Percentiles rank a stretch among this genome's conserved stretches.
These are phyloP conservation scores for Mirounga angustirostris DNA, from an alignment of 2,113 vertebrate genomes.

Conservation along the genomic window DNA sequence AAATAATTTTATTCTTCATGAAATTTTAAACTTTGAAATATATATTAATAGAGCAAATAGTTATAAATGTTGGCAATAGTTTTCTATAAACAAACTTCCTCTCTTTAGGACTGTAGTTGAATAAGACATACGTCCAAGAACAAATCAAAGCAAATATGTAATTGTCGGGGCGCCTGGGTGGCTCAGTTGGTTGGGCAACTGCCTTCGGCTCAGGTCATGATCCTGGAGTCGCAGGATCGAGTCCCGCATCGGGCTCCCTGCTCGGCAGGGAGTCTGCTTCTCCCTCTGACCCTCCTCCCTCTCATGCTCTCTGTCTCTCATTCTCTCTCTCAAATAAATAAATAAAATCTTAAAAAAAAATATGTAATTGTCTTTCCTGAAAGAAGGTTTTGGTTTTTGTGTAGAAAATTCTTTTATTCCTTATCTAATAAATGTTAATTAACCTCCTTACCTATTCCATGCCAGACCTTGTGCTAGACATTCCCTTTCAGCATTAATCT, in stretches of 20 bases:
- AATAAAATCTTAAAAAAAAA: background rate
- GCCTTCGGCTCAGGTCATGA: no score
- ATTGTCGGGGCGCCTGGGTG: background rate
- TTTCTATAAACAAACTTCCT: background rate
- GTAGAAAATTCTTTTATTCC: background rate
- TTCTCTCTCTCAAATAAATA: no score
- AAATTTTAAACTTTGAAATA: slow-evolving; percentile 13
- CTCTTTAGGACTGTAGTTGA: background rate
- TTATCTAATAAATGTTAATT: background rate
- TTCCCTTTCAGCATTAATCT: background rate
- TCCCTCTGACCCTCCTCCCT: no score
- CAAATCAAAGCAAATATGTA: background rate
- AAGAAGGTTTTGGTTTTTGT: background rate
- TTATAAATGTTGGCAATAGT: background rate
- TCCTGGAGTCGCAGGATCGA: no score
- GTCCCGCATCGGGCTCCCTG: no score
- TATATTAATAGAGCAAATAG: background rate
- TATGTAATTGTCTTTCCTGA: background rate
- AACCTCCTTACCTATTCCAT: background rate
- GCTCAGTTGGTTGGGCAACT: no score
- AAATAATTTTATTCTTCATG: background rate
- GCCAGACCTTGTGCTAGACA: background rate
- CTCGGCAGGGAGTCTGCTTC: no score
- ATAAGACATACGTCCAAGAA: background rate
- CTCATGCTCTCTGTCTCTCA: no score